Conservation (phyloP, 2,797 vertebrate species). For the Harpagifer antarcticus region DNA sequence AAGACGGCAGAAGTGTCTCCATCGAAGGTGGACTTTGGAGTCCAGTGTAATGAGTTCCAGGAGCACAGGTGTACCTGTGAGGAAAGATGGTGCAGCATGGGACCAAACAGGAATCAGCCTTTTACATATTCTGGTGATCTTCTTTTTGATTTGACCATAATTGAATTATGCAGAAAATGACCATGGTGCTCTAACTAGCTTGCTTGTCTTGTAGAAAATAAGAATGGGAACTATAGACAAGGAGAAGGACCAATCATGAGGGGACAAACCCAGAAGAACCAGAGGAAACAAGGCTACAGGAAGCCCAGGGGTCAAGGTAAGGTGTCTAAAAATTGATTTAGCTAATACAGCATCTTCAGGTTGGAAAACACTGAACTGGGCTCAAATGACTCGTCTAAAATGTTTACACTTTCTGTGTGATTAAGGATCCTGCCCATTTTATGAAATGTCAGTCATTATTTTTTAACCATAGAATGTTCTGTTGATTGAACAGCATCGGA, state of each 20-base stretch:
- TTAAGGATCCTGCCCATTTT: no score
- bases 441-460: no score
- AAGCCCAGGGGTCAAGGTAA: conserved; percentile 57
- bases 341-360: background rate
- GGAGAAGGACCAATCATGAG: conserved; percentile 2
- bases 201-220: conserved; percentile 34
- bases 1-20: background rate
- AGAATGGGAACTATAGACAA: conserved; percentile 3
- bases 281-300: conserved; percentile 39
- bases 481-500: no score
- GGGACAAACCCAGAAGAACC: conserved; percentile 27
- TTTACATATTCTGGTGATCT: conserved; percentile 52
- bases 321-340: background rate
- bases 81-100: background rate
- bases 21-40: conserved; percentile 58
- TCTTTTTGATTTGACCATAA: rapidly evolving
- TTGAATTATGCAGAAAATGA: background rate
- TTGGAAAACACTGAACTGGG: background rate
- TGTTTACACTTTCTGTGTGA: no score
- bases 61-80: conserved; percentile 11
- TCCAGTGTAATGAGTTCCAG: conserved; percentile 53
- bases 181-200: background rate
- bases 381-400: no score
- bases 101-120: background rate
- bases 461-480: no score